Base-by-base conservation (phyloP, 2,888 invertebrate genomes). In the Cetonia aurata region DNA sequence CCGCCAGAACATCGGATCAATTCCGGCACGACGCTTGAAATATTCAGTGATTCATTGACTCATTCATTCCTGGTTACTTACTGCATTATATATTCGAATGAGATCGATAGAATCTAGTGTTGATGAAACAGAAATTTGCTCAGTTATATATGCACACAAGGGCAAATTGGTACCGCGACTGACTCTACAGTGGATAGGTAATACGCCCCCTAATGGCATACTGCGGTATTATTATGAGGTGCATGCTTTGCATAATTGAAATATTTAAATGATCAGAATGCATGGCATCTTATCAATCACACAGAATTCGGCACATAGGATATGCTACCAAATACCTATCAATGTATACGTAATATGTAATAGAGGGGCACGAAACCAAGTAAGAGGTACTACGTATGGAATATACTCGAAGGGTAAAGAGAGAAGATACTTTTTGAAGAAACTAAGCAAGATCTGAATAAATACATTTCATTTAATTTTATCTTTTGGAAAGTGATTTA, bases 191-290 rank as follows among this genome's bases (percentile, higher is more conserved):
- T 13, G 15, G 56, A 13, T 42, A 6, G 13, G 46, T 46, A 10
- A 46, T 60, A 48, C 31, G 31, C 13, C 13, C 31, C 59, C 44
- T n/a, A 59, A 59, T 59, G 19, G 9, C 46, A n/a, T 17, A 10
- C 44, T 60, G 44, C 17, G 59, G 60, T 60, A 56, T 56, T 56
- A 56, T 56, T 56, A 33, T 33, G 33, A 60, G 31, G 46, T 60
- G 48, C 60, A 60, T 60, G 48, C 31, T 31, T 60, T 48, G 60
- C 60, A 48, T 60, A 60, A 48, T 60, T 60, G 60, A 48, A 60
- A 60, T 60, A 46, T 60, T 48, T 46, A 60, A 48, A 60, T 60
- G 60, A 60, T 60, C 60, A 46, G 33, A 42, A 46, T 60, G 31
- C 60, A 48, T 31, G 60, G 60, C 10, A 60, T 60, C 60, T 60